These are phyloP conservation scores for Takifugu flavidus DNA, from an alignment of 2,113 vertebrate species.

Conservation along the genomic window DNA sequence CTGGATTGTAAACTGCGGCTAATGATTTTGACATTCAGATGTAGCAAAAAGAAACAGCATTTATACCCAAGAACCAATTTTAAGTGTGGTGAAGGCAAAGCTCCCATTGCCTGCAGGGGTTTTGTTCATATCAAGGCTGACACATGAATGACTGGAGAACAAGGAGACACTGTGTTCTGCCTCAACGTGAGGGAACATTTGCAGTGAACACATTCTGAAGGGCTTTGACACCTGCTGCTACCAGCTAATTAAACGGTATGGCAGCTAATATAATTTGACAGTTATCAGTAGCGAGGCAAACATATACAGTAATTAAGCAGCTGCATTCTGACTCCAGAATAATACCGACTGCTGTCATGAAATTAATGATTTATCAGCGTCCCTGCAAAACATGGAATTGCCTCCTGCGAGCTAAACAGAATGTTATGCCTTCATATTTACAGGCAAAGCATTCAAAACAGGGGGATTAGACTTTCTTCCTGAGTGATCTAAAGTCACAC, in stretches of 20 bases:
- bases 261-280: constrained; percentile 73
- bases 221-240: constrained; percentile 73
- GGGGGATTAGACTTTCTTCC: constrained; percentile 56
- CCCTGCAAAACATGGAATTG: constrained; percentile 45
- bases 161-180: constrained; percentile 59
- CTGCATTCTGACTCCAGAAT: constrained; percentile 59
- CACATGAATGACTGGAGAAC: constrained; percentile 56
- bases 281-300: constrained; percentile 71
- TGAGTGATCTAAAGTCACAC: constrained; percentile 51
- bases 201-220: constrained; percentile 48
- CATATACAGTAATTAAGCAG: constrained; percentile 74
- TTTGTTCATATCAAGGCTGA: constrained; percentile 57
- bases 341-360: constrained; percentile 57
- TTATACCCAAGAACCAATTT: not conserved
- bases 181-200: constrained; percentile 58
- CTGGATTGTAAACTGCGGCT: too few relatives aligned
- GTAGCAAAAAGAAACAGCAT: too few relatives aligned
- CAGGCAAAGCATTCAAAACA: constrained; percentile 46
- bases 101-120: constrained; percentile 43
- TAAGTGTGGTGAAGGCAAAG: constrained; percentile 20
- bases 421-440: constrained; percentile 52
- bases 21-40: too few relatives aligned
- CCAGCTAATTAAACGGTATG: constrained; percentile 71
- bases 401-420: constrained; percentile 51
- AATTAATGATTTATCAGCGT: constrained; percentile 69